Percentiles rank a stretch among this genome's conserved stretches.
Evolutionary conservation across 2,113 vertebrate species (phyloP).

Genomic region (Tyto alba): DNA sequence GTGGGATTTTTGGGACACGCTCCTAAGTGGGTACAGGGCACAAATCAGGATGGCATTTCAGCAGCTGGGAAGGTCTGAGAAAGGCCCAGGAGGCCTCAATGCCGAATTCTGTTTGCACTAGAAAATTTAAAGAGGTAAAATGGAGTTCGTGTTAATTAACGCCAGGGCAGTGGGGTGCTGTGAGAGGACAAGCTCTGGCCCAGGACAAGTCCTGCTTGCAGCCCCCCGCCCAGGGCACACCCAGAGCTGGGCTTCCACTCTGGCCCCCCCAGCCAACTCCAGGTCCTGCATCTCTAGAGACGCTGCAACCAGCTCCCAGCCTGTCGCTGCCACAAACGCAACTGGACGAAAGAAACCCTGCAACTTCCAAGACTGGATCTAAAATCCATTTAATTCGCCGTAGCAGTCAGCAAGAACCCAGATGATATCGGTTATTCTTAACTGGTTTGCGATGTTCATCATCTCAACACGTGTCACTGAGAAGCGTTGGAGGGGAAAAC

Average conservation of each 20-base stretch:
- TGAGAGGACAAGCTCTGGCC: not conserved
- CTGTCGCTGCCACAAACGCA: rapidly evolving
- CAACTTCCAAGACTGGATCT: not conserved
- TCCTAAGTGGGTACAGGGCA: not conserved
- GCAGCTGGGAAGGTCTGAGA: not conserved
- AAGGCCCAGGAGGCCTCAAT: not conserved
- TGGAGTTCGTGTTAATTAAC: not conserved
- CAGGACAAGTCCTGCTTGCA: not conserved
- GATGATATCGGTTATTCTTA: not conserved
- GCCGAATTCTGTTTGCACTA: not conserved
- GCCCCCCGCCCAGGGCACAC: not conserved
- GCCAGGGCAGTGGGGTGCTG: not conserved
- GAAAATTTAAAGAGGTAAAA: not conserved
- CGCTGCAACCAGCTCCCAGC: not conserved
- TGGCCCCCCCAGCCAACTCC: not conserved
- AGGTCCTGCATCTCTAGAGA: rapidly evolving
- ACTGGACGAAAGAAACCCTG: not conserved
- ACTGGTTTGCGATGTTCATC: not conserved
- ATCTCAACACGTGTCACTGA: not conserved
- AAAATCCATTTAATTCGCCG: not conserved
- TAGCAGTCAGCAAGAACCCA: not conserved
- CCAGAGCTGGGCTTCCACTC: not conserved
- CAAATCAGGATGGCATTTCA: not conserved
- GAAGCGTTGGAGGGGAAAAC: not conserved
- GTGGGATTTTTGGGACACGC: no score